phyloP scores from a whole-genome alignment of 2,113 vertebrate genomes.

The Chloropsis cyanopogon region DNA sequence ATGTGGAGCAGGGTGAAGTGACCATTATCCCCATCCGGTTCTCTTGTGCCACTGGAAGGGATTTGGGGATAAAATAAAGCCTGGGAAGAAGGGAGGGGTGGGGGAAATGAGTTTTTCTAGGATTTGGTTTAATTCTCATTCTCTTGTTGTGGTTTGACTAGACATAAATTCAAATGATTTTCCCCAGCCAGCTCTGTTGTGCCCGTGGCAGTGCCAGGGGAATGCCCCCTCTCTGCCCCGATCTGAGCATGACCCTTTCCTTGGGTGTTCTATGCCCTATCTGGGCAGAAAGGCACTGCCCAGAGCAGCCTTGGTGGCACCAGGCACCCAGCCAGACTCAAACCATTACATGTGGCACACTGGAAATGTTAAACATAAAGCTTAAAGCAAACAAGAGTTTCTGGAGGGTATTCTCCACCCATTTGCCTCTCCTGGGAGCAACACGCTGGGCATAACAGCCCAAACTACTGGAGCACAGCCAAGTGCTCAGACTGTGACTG shows the following conservation, averaged over 20 bases:
- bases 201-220: neutral
- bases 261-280: neutral
- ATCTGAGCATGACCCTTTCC: accelerated
- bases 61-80: neutral
- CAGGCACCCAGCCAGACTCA: neutral
- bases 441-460: neutral
- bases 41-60: neutral
- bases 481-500: neutral
- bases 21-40: neutral
- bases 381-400: neutral
- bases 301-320: accelerated
- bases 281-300: neutral
- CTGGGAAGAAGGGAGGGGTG: neutral
- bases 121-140: neutral
- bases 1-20: neutral
- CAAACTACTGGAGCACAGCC: neutral
- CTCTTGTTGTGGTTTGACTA: neutral
- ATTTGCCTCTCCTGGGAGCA: neutral
- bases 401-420: neutral
- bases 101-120: neutral
- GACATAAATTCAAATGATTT: neutral
- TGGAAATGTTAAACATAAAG: neutral
- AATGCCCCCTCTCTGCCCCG: neutral
- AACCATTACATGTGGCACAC: neutral
- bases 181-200: too few species aligned